A percentile compares a stretch with the other conserved stretches of the same genome.
Conservation (phyloP, 2,888 invertebrate genomes). For the Lycia hirtaria region DNA sequence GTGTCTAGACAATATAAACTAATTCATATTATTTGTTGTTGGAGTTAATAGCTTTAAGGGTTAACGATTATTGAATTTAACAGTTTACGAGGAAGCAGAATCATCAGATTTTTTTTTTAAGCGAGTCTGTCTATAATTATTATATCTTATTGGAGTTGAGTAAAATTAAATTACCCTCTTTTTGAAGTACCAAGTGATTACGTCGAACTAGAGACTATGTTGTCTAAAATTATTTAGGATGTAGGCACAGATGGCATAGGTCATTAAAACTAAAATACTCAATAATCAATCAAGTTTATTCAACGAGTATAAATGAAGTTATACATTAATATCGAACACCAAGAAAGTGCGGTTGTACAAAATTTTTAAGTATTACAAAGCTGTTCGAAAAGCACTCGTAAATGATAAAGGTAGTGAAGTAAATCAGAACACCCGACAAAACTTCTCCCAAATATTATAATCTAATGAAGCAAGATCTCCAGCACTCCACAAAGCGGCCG, state of each 20-base stretch:
- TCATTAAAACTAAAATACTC: no score
- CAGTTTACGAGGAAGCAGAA: slow-evolving; percentile 3
- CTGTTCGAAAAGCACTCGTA: neutral
- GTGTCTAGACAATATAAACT: slow-evolving; percentile 43
- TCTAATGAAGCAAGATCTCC: slow-evolving; percentile 20
- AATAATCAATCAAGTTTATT: no score
- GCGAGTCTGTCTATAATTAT: no score
- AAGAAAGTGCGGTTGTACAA: neutral
- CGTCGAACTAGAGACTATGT: no score
- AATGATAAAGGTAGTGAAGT: neutral
- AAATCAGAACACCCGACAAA: slow-evolving; percentile 10
- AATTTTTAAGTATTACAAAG: neutral
- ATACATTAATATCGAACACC: no score
- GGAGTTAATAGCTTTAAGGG: slow-evolving; percentile 19
- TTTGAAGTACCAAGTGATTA: no score
- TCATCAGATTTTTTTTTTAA: no score
- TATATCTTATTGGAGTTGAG: no score
- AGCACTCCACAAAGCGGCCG: slow-evolving; percentile 36
- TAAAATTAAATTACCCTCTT: no score
- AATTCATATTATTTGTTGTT: slow-evolving; percentile 31
- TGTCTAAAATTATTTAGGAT: no score
- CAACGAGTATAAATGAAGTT: no score
- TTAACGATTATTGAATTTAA: slow-evolving; percentile 21
- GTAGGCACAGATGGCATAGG: no score
- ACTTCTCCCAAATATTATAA: slow-evolving; percentile 15